phyloP scores from a whole-genome alignment of 2,113 vertebrate genomes.

The Oplegnathus fasciatus region DNA sequence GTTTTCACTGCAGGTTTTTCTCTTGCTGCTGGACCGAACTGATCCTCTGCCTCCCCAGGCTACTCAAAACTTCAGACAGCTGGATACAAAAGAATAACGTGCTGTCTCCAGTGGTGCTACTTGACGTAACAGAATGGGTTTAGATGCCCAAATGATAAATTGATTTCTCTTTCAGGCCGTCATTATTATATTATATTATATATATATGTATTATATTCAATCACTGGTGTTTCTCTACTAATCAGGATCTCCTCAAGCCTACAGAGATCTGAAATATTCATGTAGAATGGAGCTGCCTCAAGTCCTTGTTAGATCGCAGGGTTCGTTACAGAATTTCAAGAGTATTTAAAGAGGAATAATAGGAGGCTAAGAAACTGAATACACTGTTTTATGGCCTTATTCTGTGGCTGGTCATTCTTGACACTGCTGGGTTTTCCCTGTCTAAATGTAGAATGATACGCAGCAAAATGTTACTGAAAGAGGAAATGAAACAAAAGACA shows the following conservation, averaged over 20 bases:
- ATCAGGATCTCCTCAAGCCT: background rate
- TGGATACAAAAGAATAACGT: background rate
- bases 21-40: background rate
- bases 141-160: background rate
- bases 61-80: background rate
- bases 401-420: background rate
- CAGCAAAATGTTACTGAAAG: background rate
- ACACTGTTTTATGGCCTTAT: background rate
- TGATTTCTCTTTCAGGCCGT: background rate
- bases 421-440: background rate
- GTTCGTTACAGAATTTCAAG: background rate
- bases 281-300: background rate
- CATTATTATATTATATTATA: too few relatives aligned
- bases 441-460: background rate
- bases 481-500: conserved; percentile 17
- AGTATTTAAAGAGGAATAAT: background rate
- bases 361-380: background rate
- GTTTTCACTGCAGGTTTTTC: background rate
- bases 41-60: background rate
- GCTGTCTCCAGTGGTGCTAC: background rate
- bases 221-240: background rate
- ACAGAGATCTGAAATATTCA: conserved; percentile 11
- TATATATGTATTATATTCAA: too few relatives aligned
- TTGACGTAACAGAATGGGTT: background rate
- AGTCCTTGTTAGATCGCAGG: background rate